A percentile compares a stretch with the other conserved stretches of the same genome.
phyloP scores from a whole-genome alignment of 2,113 vertebrate species.

The Limnothrissa miodon region DNA sequence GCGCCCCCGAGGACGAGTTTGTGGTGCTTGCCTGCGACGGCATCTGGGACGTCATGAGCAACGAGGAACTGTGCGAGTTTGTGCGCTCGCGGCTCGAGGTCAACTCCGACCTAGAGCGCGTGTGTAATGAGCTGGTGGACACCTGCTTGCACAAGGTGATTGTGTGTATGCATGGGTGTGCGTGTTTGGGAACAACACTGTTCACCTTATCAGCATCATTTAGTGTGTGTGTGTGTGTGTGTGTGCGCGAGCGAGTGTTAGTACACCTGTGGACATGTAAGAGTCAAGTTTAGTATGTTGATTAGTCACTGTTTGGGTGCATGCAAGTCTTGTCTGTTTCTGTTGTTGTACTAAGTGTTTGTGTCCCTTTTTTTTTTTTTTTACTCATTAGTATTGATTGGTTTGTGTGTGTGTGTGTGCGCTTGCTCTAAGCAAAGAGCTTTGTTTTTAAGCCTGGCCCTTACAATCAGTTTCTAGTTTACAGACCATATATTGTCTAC shows the following conservation, averaged over 20 bases:
- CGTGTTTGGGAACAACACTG: no score
- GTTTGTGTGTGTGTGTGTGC: conserved; percentile 17
- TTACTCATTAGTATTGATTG: not conserved
- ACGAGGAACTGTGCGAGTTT: conserved; percentile 97
- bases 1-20: conserved; percentile 94
- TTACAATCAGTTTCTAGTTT: not conserved
- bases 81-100: conserved; percentile 95
- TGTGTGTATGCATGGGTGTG: conserved; percentile 6
- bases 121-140: conserved; percentile 98
- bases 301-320: not conserved
- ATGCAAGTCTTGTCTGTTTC: not conserved
- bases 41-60: conserved; percentile 99
- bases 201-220: not conserved
- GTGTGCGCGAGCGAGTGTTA: not conserved
- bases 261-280: not conserved
- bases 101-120: conserved; percentile 91
- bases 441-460: not conserved
- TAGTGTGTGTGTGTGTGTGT: conserved; percentile 2
- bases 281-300: not conserved
- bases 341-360: not conserved
- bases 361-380: not conserved
- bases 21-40: conserved; percentile 95
- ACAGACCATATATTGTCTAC: not conserved
- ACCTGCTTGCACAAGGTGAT: conserved; percentile 99
- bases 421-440: not conserved